These are phyloP conservation scores for Chromoteleia sp. DNA, from an alignment of 2,888 invertebrate species.

Conservation along the genomic window DNA sequence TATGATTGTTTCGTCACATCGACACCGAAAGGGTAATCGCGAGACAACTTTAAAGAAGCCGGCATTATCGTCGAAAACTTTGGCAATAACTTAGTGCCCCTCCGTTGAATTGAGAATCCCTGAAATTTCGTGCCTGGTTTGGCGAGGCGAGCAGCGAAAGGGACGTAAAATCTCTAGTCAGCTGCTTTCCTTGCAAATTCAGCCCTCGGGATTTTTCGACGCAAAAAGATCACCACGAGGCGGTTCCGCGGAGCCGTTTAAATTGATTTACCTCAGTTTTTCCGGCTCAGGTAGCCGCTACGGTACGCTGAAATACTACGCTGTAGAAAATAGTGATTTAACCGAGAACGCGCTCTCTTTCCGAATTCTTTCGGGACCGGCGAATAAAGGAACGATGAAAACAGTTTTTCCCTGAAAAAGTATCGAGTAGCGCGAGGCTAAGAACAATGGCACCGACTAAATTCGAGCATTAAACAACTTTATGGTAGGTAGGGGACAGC, in stretches of 20 bases:
- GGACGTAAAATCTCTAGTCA: slow-evolving; percentile 79
- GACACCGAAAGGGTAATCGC: slow-evolving; percentile 36
- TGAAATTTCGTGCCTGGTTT: slow-evolving; percentile 72
- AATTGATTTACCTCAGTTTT: slow-evolving; percentile 82
- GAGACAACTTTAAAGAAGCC: slow-evolving; percentile 28
- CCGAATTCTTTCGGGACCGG: not conserved
- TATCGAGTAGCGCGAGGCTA: not conserved
- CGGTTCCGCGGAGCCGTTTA: slow-evolving; percentile 77
- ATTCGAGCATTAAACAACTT: slow-evolving; percentile 14
- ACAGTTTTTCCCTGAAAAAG: not conserved
- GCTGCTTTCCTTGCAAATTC: slow-evolving; percentile 82
- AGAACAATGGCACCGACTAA: slow-evolving; percentile 1
- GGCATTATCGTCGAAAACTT: slow-evolving; percentile 62
- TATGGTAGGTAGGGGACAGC: not conserved
- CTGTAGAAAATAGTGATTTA: slow-evolving; percentile 38
- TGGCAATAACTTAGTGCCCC: slow-evolving; percentile 61
- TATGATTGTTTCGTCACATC: slow-evolving; percentile 45
- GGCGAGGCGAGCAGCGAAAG: slow-evolving; percentile 66
- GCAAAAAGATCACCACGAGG: slow-evolving; percentile 64
- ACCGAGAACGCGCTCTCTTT: not conserved
- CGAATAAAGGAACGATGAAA: not conserved
- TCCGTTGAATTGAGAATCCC: slow-evolving; percentile 71
- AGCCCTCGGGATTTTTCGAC: slow-evolving; percentile 72
- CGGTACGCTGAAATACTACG: not conserved
- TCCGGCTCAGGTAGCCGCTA: slow-evolving; percentile 78